Conservation (phyloP, 2,888 invertebrate species). For the Drosophila histrio region DNA sequence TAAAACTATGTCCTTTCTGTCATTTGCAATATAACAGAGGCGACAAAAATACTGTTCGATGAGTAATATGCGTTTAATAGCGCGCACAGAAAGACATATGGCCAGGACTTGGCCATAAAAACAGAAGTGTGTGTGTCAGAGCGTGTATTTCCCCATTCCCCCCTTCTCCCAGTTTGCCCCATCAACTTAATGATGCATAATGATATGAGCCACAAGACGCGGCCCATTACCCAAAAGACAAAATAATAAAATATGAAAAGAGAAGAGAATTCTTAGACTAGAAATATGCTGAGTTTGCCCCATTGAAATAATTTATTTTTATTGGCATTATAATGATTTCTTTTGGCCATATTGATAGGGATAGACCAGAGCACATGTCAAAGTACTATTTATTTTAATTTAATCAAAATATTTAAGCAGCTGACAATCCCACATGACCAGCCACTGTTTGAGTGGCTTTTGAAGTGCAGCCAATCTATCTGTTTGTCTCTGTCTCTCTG, state of each 20-base stretch:
- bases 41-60: slow-evolving; percentile 70
- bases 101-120: slow-evolving; percentile 57
- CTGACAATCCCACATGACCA: slow-evolving; percentile 40
- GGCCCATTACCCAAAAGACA: slow-evolving; percentile 73
- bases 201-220: slow-evolving; percentile 74
- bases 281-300: slow-evolving; percentile 51
- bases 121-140: slow-evolving; percentile 61
- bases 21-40: slow-evolving; percentile 41
- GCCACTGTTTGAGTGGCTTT: slow-evolving; percentile 58
- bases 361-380: neutral
- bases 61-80: slow-evolving; percentile 75
- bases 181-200: slow-evolving; percentile 79
- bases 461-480: slow-evolving; percentile 59
- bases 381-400: slow-evolving; percentile 56
- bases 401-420: slow-evolving; percentile 71
- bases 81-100: slow-evolving; percentile 63
- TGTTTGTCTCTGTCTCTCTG: slow-evolving; percentile 15
- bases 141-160: neutral
- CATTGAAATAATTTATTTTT: slow-evolving; percentile 71
- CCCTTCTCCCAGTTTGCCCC: slow-evolving; percentile 46
- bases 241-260: slow-evolving; percentile 14
- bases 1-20: slow-evolving; percentile 39
- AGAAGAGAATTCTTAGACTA: neutral
- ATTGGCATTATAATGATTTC: slow-evolving; percentile 68
- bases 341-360: slow-evolving; percentile 27